A percentile compares a stretch with the other conserved stretches of the same genome.
phyloP scores from a whole-genome alignment of 2,113 vertebrate species.

The Paedocypris sp. region DNA sequence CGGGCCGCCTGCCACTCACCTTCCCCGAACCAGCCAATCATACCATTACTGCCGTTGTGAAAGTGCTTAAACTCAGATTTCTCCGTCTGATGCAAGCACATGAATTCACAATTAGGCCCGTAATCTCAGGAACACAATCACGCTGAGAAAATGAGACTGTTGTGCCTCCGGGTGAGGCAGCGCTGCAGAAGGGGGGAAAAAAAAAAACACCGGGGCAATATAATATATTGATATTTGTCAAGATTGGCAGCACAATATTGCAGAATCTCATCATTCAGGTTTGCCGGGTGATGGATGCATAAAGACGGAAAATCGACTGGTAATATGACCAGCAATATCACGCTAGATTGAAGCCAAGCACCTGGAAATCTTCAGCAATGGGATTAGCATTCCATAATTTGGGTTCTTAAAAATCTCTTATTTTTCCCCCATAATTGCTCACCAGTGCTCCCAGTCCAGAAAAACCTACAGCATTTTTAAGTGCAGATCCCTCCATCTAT shows the following conservation, averaged over 20 bases:
- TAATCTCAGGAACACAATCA: not conserved
- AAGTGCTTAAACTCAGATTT: not conserved
- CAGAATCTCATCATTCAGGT: not conserved
- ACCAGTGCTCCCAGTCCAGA: too few relatives aligned
- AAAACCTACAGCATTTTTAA: too few relatives aligned
- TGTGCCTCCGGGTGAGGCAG: not conserved
- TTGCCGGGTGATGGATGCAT: constrained; percentile 14
- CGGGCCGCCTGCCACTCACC: constrained; percentile 13
- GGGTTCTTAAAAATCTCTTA: too few relatives aligned
- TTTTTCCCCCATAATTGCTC: too few relatives aligned
- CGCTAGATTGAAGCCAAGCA: not conserved
- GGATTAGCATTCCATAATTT: not conserved
- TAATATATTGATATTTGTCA: constrained; percentile 5
- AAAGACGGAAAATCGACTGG: not conserved
- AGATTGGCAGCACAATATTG: constrained; percentile 14
- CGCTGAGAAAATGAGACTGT: not conserved
- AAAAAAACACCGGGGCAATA: not conserved
- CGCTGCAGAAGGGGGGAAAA: too few relatives aligned
- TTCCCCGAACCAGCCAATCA: not conserved
- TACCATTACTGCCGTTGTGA: not conserved
- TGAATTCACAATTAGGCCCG: constrained; percentile 4
- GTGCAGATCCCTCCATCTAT: too few relatives aligned
- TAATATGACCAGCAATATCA: not conserved
- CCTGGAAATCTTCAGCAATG: not conserved
- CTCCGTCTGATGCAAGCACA: not conserved